Percentiles rank a stretch among this genome's conserved stretches.
Conservation (phyloP, 2,888 invertebrate species). For the Sinotaia quadrata region DNA sequence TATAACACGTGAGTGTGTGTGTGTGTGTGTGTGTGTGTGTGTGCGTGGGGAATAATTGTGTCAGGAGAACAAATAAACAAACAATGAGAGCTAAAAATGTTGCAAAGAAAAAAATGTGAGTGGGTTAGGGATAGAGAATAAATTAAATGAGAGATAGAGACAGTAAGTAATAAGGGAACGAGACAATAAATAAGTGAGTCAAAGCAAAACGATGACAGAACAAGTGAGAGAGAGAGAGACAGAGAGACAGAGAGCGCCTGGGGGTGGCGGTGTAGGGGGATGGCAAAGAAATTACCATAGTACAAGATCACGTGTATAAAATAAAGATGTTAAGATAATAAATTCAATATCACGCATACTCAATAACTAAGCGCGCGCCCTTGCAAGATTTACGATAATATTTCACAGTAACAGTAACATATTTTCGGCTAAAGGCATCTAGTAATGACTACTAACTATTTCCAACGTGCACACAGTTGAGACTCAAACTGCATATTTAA, state of each 20-base stretch:
- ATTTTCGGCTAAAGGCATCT: too few relatives aligned
- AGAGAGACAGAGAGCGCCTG: background rate
- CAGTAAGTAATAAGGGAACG: background rate
- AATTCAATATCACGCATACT: too few relatives aligned
- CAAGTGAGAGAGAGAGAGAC: conserved; percentile 2
- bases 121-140: background rate
- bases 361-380: too few relatives aligned
- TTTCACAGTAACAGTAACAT: too few relatives aligned
- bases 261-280: conserved; percentile 1
- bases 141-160: background rate
- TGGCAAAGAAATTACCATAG: too few relatives aligned
- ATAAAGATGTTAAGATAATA: too few relatives aligned
- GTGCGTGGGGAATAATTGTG: background rate
- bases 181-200: background rate
- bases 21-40: background rate
- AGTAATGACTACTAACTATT: too few relatives aligned
- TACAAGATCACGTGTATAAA: too few relatives aligned
- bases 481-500: too few relatives aligned
- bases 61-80: background rate
- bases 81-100: background rate
- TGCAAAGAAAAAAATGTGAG: background rate
- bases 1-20: background rate
- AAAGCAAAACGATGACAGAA: background rate
- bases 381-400: too few relatives aligned
- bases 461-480: too few relatives aligned